These are phyloP conservation scores for Falco punctatus DNA, from an alignment of 2,113 vertebrate genomes.

Conservation along the genomic window DNA sequence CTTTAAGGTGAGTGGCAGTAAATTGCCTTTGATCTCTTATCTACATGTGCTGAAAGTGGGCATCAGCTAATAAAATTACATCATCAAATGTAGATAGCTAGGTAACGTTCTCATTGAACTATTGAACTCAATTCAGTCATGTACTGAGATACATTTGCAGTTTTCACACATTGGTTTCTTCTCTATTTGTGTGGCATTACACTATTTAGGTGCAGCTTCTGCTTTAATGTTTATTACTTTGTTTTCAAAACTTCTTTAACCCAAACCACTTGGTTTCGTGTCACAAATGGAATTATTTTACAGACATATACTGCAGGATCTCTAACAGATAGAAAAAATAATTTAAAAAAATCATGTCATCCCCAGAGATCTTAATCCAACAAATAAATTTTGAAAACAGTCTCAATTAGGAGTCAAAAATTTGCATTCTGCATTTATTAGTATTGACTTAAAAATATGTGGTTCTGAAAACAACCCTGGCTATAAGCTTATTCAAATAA, in stretches of 20 bases:
- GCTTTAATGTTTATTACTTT: background rate
- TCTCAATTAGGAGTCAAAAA: background rate
- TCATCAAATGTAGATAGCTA: background rate
- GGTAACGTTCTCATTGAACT: conserved; percentile 24
- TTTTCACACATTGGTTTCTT: background rate
- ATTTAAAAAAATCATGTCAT: background rate
- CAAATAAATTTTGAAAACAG: background rate
- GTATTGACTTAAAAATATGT: background rate
- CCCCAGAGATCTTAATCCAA: background rate
- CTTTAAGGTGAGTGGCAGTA: background rate
- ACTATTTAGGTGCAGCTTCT: background rate
- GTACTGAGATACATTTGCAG: background rate
- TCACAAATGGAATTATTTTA: background rate
- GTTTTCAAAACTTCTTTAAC: background rate
- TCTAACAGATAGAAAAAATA: background rate
- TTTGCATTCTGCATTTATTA: background rate
- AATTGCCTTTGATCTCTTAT: background rate
- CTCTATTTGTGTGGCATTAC: background rate
- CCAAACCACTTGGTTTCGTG: background rate
- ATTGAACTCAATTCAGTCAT: background rate
- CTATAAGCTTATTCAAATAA: background rate
- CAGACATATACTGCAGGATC: background rate
- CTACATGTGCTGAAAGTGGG: background rate
- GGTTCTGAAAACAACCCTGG: background rate
- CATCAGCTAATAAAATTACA: background rate